Base-by-base conservation (phyloP, 2,113 vertebrate species). In the Perca fluviatilis region DNA sequence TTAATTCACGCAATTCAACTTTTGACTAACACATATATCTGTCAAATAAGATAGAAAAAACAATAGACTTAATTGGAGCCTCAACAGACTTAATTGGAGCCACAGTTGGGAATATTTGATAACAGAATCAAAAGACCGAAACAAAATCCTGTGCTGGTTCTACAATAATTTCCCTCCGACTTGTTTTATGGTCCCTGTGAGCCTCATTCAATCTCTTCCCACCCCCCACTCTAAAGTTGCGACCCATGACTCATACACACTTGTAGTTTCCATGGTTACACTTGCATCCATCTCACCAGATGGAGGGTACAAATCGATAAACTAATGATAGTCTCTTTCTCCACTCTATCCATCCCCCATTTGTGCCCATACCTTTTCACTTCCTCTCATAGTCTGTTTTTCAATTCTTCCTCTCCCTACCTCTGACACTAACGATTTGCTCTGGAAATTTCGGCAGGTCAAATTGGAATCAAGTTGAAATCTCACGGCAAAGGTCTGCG, bases 251-350 rank as follows among this genome's bases (percentile, higher is more conserved):
- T 92, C 90, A 86, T 76, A 23, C 33, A 21, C 51, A 21, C 51
- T 60, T 33, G 62, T 58, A 63, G 87, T 92, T 86, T 84, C 88
- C 85, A 80, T 92, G 69, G 90, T 61, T 57, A 89, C 83, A 1
- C 68, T 51, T 5, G 1, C 54, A 23, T 65, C 62, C 74, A 8
- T 79, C 56, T 83, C 14, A 16, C 53, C 71, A 63, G 79, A 16
- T 15, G 47, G 43, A 60, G 61, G 56, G 33, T 25, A 54, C 7
- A 74, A 43, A 65, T 78, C 46, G 71, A 27, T 77, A 85, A 83
- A 80, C n/a, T 15, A 30, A 67, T 79, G 65, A 73, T 56, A 47
- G 7, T 19, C 21, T 47, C 18, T 14, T 18, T 77, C 49, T n/a
- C 19, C 18, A 27, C 33, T 18, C 25, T 66, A 74, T 72, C 33